Conservation (phyloP, 1,140 invertebrate genomes). For the Drosophila tropicalis region DNA sequence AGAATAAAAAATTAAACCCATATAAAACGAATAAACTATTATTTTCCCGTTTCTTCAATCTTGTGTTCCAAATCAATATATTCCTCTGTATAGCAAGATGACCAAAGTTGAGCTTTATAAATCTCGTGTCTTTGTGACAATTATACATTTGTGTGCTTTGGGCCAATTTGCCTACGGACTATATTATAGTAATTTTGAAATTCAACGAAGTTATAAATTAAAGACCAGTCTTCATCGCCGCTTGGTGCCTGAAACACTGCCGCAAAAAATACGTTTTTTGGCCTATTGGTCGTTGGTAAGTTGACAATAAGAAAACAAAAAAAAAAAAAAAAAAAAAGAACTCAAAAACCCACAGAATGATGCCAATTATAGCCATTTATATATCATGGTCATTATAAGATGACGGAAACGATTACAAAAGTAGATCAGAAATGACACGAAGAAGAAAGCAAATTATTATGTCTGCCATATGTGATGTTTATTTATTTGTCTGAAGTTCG, state of each 20-base stretch:
- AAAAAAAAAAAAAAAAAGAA: too few species aligned
- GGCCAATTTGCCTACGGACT: conserved; percentile 80
- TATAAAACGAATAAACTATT: too few species aligned
- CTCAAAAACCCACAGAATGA: neutral
- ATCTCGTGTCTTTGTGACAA: conserved; percentile 80
- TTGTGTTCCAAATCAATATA: too few species aligned
- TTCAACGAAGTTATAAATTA: conserved; percentile 73
- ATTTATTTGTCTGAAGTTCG: conserved; percentile 43
- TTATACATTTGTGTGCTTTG: conserved; percentile 77
- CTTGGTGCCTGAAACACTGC: conserved; percentile 70
- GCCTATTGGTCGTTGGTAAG: conserved; percentile 86
- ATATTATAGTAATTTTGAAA: conserved; percentile 75
- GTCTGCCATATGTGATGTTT: conserved; percentile 69
- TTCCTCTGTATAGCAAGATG: conserved; percentile 53
- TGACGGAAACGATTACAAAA: conserved; percentile 54
- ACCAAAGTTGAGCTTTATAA: conserved; percentile 83
- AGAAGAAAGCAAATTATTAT: conserved; percentile 46
- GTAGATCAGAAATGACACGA: conserved; percentile 63
- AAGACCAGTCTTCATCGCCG: conserved; percentile 64
- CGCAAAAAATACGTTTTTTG: conserved; percentile 84
- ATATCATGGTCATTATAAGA: conserved; percentile 48
- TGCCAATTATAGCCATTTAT: conserved; percentile 21
- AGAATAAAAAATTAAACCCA: too few species aligned
- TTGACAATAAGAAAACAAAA: conserved; percentile 26
- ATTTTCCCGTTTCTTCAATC: too few species aligned